These are phyloP conservation scores for Hiodon tergisus DNA, from an alignment of 2,113 vertebrate genomes.

Conservation along the genomic window DNA sequence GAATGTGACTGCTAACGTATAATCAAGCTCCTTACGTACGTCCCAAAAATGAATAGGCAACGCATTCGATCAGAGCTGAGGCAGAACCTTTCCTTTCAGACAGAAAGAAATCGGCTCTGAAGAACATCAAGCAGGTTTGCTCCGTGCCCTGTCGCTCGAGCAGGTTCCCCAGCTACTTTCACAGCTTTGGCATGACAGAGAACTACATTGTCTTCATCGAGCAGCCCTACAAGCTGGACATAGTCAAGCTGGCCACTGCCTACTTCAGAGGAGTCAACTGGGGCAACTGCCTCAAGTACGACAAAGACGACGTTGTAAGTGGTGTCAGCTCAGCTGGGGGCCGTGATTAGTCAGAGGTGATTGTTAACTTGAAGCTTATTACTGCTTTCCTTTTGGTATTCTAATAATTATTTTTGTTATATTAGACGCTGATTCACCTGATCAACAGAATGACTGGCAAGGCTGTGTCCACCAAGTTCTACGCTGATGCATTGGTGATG, in stretches of 20 bases:
- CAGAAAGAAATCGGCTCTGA: conserved; percentile 51
- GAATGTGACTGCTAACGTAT: not conserved
- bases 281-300: conserved; percentile 77
- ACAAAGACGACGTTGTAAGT: conserved; percentile 72
- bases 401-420: conserved; percentile 13
- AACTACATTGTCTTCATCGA: conserved; percentile 86
- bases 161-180: conserved; percentile 83
- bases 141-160: conserved; percentile 73
- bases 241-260: conserved; percentile 79
- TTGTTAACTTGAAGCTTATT: not conserved
- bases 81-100: conserved; percentile 35
- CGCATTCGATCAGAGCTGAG: not conserved
- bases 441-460: conserved; percentile 74
- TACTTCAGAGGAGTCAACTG: conserved; percentile 78
- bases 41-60: not conserved
- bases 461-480: conserved; percentile 59
- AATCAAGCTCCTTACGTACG: too few species aligned
- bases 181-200: conserved; percentile 87
- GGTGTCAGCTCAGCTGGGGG: not conserved
- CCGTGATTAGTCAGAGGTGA: not conserved
- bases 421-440: conserved; percentile 81
- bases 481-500: conserved; percentile 70
- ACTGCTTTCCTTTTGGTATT: not conserved
- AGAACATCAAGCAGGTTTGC: conserved; percentile 67
- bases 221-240: conserved; percentile 82